Evolutionary conservation across 2,113 vertebrate genomes (phyloP), one percentile per base, ranked within the genome.

Genomic region (Regulus satrapa): DNA sequence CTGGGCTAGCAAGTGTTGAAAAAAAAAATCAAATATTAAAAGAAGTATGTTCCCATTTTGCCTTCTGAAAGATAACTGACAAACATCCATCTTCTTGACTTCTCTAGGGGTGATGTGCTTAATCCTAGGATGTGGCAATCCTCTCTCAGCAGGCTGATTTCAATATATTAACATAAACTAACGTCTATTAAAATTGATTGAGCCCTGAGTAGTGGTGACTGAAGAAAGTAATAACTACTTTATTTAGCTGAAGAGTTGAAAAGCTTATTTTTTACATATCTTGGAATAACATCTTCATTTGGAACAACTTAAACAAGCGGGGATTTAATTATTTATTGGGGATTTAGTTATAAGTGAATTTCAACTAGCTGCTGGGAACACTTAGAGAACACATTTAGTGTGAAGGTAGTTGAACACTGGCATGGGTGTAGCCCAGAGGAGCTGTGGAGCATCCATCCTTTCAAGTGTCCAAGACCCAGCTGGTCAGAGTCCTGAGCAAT

Each of bases 281-380:
- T 88, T 78, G 43, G 32, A 71, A 67, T 67, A 90, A 52, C 64
- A n/a, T 90, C 45, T 93, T 85, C 34, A 75, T 95, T 92, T 85
- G 74, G 62, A 85, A 52, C 48, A 90, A 8, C 78, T 85, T 67
- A 94, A 68, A 88, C 38, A 82, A 75, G 36, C 43, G 62, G 43
- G n/a, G 24, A 48, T 91, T n/a, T n/a, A n/a, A n/a, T n/a, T n/a
- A n/a, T n/a, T n/a, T n/a, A n/a, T n/a, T n/a, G n/a, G n/a, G n/a
- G n/a, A n/a, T n/a, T n/a, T n/a, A n/a, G n/a, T n/a, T 81, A 7
- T 59, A 80, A 74, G 4, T 71, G 34, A 74, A 63, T 91, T 67
- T 66, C 34, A 82, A 0, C 12, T 75, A 34, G n/a, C 29, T 92
- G 24, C 71, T 34, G 62, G 29, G 43, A 75, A 43, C 41, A 34